Conservation (phyloP, 2,888 invertebrate species). For the Watsonalla binaria region DNA sequence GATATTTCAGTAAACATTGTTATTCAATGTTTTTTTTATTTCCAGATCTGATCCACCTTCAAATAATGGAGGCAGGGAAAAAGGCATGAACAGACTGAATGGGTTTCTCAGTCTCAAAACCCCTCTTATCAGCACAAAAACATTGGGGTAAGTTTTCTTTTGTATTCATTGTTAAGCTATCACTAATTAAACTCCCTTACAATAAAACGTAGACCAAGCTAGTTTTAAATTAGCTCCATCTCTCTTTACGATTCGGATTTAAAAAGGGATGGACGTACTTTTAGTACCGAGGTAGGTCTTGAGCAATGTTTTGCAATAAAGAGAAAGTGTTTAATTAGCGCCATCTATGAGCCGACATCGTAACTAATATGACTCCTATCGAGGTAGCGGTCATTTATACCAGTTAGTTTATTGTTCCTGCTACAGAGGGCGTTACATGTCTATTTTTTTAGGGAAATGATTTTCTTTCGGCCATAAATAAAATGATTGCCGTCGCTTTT, state of each 20-base stretch:
- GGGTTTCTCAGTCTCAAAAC: slow-evolving; percentile 85
- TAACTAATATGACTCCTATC: too few species aligned
- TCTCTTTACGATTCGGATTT: too few species aligned
- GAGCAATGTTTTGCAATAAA: too few species aligned
- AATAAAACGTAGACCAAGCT: too few species aligned
- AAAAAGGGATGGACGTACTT: too few species aligned
- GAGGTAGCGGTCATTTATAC: too few species aligned
- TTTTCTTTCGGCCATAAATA: not conserved
- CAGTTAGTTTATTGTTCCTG: too few species aligned
- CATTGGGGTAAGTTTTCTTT: slow-evolving; percentile 83
- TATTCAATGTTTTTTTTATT: slow-evolving; percentile 24
- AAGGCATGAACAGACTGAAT: slow-evolving; percentile 79
- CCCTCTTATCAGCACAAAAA: slow-evolving; percentile 85
- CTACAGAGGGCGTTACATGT: not conserved
- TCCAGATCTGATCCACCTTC: slow-evolving; percentile 57
- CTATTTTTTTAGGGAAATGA: not conserved
- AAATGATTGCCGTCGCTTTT: not conserved
- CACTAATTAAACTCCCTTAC: too few species aligned
- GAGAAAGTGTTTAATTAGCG: not conserved
- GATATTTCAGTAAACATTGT: too few species aligned
- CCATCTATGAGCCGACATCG: not conserved
- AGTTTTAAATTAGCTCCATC: too few species aligned
- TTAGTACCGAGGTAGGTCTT: too few species aligned
- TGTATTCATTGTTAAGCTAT: not conserved
- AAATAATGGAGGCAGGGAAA: slow-evolving; percentile 57